phyloP scores from a whole-genome alignment of 2,113 vertebrate genomes.

The Passer montanus region DNA sequence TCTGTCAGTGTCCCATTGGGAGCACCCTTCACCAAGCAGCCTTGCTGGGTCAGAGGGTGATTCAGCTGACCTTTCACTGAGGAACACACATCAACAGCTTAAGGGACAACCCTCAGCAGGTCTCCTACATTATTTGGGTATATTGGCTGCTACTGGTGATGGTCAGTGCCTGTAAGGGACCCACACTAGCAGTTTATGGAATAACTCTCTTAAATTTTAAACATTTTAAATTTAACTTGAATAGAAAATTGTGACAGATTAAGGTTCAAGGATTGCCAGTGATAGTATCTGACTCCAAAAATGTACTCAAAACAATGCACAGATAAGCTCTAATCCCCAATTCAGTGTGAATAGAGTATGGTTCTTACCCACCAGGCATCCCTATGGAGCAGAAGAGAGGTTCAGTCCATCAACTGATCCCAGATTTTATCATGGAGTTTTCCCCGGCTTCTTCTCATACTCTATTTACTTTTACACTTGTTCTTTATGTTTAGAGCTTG shows the following conservation, averaged over 20 bases:
- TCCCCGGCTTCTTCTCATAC: background rate
- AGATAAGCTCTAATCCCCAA: background rate
- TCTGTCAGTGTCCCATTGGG: background rate
- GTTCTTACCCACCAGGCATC: background rate
- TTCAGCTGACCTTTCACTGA: background rate
- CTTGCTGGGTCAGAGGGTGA: background rate
- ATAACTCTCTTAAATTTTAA: background rate
- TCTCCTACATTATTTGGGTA: background rate
- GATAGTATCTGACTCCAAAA: background rate
- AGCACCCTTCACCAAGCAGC: background rate
- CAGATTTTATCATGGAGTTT: background rate
- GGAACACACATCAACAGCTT: background rate
- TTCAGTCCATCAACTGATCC: background rate
- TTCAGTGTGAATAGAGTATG: background rate
- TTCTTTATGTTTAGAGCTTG: background rate
- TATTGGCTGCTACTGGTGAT: fast-evolving
- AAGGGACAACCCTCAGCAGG: background rate
- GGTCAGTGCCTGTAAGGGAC: background rate
- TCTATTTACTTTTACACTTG: background rate
- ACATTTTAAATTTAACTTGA: background rate
- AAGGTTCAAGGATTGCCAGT: background rate
- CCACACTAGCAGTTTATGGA: background rate
- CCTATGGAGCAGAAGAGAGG: background rate
- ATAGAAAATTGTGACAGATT: background rate
- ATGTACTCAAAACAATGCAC: background rate